Conservation (phyloP, 2,797 vertebrate genomes). For the Streptopelia turtur region DNA sequence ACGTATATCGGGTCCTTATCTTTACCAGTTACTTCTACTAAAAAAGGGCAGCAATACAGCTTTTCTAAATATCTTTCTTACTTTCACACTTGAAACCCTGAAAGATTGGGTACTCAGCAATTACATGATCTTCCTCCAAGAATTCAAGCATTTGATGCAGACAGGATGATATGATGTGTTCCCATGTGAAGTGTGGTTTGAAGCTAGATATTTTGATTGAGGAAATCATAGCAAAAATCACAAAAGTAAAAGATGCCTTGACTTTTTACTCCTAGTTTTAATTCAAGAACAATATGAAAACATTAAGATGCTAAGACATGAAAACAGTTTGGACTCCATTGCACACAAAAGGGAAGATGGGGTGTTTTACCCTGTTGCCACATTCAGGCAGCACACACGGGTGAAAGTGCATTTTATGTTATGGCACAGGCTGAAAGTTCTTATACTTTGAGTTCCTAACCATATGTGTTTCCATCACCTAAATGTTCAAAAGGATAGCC, state of each 20-base stretch:
- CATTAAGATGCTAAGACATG: neutral
- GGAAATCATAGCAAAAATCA: neutral
- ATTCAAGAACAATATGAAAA: neutral
- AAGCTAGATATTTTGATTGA: neutral
- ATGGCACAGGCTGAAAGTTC: neutral
- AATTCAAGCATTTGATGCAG: neutral
- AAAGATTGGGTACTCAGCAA: neutral
- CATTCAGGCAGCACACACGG: neutral
- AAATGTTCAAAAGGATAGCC: neutral
- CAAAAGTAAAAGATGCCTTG: neutral
- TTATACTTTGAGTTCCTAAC: neutral
- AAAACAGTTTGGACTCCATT: neutral
- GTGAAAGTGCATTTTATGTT: neutral
- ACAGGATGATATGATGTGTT: neutral
- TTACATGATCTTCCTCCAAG: neutral
- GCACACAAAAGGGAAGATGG: neutral
- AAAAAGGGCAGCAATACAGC: neutral
- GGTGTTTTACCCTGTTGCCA: neutral
- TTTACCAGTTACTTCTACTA: neutral
- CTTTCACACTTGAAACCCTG: neutral
- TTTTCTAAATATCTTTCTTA: neutral
- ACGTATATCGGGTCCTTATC: neutral
- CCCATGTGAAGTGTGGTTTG: neutral
- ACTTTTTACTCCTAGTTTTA: neutral
- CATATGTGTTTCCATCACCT: neutral